Conservation (phyloP, 2,797 vertebrate genomes). For the Phaenicophaeus curvirostris region DNA sequence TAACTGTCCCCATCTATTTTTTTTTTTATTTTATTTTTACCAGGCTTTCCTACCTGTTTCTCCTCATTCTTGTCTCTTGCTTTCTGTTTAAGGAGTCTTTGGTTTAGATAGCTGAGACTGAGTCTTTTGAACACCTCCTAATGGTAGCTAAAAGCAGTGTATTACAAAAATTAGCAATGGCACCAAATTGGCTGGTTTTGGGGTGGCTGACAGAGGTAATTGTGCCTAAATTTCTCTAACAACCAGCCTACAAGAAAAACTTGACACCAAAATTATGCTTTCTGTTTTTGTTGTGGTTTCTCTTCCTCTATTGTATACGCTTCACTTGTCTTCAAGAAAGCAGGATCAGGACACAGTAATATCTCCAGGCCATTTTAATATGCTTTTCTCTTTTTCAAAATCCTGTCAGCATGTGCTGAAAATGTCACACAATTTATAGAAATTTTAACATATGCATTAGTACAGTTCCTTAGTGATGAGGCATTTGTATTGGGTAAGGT, state of each 20-base stretch:
- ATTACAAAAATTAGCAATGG: not conserved
- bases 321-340: not conserved
- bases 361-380: not conserved
- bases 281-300: not conserved
- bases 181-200: not conserved
- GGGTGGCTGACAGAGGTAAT: not conserved
- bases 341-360: not conserved
- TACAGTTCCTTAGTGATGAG: not conserved
- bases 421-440: not conserved
- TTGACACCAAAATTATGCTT: not conserved
- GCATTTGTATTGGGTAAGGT: not conserved
- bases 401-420: not conserved
- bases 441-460: not conserved
- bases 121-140: not conserved
- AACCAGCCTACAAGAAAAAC: not conserved
- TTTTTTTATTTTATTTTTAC: not conserved
- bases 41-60: not conserved
- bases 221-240: not conserved
- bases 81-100: not conserved
- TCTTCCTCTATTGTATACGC: not conserved
- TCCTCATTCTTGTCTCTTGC: not conserved
- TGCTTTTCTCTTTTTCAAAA: not conserved
- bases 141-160: not conserved
- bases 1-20: not conserved
- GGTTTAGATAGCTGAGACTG: not conserved